These are phyloP conservation scores for Synergus itoensis DNA, from an alignment of 2,888 invertebrate species.

Conservation along the genomic window DNA sequence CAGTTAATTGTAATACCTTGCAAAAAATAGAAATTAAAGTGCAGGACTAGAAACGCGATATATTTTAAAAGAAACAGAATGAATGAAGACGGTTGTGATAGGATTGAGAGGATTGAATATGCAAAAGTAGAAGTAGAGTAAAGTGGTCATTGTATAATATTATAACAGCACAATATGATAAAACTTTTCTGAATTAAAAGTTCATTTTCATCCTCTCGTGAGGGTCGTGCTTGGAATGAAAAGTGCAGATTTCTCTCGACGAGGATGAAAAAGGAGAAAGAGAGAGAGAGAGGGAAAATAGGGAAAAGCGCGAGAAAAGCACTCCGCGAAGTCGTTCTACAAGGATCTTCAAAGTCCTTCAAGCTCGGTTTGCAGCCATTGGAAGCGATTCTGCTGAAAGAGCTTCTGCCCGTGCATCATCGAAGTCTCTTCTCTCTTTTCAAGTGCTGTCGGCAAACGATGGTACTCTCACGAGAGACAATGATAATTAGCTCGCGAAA, in stretches of 20 bases:
- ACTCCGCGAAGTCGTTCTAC: slow-evolving; percentile 36
- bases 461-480: slow-evolving; percentile 27
- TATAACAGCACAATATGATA: neutral
- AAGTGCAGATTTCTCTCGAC: neutral
- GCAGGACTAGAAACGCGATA: neutral
- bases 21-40: too few species aligned
- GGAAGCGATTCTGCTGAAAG: slow-evolving; percentile 13
- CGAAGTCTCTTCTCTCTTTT: slow-evolving; percentile 34
- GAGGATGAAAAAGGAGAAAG: neutral
- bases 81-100: neutral
- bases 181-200: slow-evolving; percentile 1
- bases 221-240: neutral
- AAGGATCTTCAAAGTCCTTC: slow-evolving; percentile 39
- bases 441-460: slow-evolving; percentile 41
- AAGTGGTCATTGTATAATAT: neutral
- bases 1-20: too few species aligned
- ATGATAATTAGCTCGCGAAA: slow-evolving; percentile 37
- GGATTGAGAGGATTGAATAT: neutral
- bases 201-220: neutral
- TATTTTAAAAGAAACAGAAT: neutral
- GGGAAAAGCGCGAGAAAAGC: slow-evolving; percentile 38
- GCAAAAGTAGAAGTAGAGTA: neutral
- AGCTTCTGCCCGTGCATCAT: slow-evolving; percentile 28
- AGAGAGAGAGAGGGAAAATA: neutral
- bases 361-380: slow-evolving; percentile 24